phyloP scores from a whole-genome alignment of 2,888 invertebrate genomes.

The Nemurella pictetii region DNA sequence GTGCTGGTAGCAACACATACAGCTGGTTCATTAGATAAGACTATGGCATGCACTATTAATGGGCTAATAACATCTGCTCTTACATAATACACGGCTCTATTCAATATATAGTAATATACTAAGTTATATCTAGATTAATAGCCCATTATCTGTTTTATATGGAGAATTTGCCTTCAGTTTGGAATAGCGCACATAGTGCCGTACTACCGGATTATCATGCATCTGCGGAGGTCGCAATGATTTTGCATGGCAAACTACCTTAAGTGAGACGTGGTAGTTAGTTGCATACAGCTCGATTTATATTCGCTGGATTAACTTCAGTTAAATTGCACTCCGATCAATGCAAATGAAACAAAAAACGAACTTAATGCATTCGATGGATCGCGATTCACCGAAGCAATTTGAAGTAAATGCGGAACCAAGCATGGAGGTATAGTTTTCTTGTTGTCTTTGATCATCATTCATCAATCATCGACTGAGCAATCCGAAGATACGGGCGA shows the following conservation, averaged over 20 bases:
- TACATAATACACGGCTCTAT: neutral
- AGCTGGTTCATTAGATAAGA: neutral
- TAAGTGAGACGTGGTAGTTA: neutral
- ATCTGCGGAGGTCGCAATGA: neutral
- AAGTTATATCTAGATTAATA: neutral
- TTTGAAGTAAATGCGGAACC: too few species aligned
- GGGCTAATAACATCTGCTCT: neutral
- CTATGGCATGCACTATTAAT: neutral
- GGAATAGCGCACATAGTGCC: neutral
- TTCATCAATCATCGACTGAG: neutral
- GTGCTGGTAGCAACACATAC: neutral
- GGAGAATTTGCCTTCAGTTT: neutral
- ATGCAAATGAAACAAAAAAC: neutral
- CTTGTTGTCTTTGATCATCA: neutral
- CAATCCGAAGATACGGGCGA: neutral
- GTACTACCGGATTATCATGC: neutral
- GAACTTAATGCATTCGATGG: neutral
- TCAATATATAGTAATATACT: neutral
- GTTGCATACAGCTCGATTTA: neutral
- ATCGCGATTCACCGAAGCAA: neutral
- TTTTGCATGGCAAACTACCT: neutral
- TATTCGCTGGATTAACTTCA: neutral
- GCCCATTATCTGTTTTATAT: neutral
- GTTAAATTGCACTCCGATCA: neutral
- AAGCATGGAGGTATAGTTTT: too few species aligned